Evolutionary conservation across 2,113 vertebrate genomes (phyloP).

Genomic region (Lophochroa leadbeateri): DNA sequence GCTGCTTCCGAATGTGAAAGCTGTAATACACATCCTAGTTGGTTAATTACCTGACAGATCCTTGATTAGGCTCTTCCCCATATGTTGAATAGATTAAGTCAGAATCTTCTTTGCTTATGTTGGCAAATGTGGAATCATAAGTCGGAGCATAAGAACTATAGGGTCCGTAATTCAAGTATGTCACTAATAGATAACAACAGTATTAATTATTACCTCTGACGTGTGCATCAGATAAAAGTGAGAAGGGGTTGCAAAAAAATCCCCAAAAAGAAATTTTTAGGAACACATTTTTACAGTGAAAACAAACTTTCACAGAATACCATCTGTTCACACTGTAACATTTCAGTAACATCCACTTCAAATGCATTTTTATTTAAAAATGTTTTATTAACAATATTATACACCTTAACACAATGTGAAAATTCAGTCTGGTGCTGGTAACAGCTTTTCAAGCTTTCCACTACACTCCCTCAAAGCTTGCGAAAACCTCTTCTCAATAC

Average conservation of each 20-base stretch:
- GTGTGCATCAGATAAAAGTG: neutral
- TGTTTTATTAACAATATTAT: neutral
- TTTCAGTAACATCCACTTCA: neutral
- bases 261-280: neutral
- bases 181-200: constrained; percentile 76
- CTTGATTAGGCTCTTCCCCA: constrained; percentile 88
- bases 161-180: constrained; percentile 94
- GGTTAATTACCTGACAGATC: constrained; percentile 82
- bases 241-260: neutral
- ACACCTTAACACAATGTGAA: neutral
- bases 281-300: neutral
- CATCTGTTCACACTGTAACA: neutral
- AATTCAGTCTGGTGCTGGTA: neutral
- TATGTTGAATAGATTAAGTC: constrained; percentile 91
- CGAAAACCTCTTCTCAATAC: neutral
- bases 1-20: neutral
- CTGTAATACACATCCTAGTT: neutral
- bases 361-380: neutral
- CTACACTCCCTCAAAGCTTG: neutral
- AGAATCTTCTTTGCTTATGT: constrained; percentile 92
- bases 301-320: neutral
- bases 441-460: neutral
- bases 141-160: constrained; percentile 93
- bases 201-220: neutral
- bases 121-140: constrained; percentile 96